Evolutionary conservation across 1,140 invertebrate species (phyloP), one percentile per base, ranked within the genome.

Genomic region (Drosophila teissieri): DNA sequence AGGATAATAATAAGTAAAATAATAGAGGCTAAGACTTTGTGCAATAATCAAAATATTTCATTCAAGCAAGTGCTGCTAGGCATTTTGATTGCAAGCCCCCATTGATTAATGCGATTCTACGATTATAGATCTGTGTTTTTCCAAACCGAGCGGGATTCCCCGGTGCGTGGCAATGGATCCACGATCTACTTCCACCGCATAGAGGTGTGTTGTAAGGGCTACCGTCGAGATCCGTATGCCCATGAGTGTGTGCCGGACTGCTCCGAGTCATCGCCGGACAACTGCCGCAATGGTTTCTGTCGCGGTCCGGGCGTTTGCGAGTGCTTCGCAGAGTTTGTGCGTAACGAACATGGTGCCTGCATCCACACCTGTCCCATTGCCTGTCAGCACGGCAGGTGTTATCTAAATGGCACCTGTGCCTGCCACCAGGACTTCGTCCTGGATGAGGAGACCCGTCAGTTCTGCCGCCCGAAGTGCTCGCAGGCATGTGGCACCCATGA

Each of bases 361-460:
- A 79, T 91, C 8, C 83, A 86, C 48, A 91, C 83, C 8, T 92
- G 92, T 19, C 92, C 92, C 6, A 82, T 92, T 17, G 76, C 78
- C 2, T 92, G 92, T 45, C 79, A 85, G 48, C 91, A 94, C 39
- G 94, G 94, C 1, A 69, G 76, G 6, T 92, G 91, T 45, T 89
- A 85, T 44, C 65, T 92, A 4, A 90, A 93, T n/a, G 85, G 91
- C n/a, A 80, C 92, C 0, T 95, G 96, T 82, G 92, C 93, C 3
- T 96, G 96, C 84, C 93, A 94, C 40, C 78, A 92, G 1, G 95
- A 95, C 1, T 96, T 94, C 85, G 92, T 77, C 10, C 76, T 95
- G 39, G 94, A 95, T 58, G 55, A 67, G 17, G 83, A 91, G 19
- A 92, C 93, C 54, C 91, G 78, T 27, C 91, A 75, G 45, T 92